Evolutionary conservation across 2,888 invertebrate genomes (phyloP).

Genomic region (Nomada goodeniana): DNA sequence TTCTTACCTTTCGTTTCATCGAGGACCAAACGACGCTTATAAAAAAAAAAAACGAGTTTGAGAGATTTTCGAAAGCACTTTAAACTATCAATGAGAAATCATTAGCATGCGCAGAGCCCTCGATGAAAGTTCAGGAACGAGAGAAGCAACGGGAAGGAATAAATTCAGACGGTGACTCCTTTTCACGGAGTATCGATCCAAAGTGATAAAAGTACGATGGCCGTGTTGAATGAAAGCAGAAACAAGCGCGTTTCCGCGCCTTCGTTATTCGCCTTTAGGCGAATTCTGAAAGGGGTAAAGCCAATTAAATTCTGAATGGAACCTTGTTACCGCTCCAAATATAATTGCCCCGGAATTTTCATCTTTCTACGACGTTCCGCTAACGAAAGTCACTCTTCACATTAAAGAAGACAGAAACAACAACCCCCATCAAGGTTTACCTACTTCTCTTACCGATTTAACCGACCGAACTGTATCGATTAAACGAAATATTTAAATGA

Average conservation of each 20-base stretch:
- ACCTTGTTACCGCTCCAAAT: constrained; percentile 37
- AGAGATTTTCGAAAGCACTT: constrained; percentile 7
- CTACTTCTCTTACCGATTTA: not conserved
- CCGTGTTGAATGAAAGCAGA: constrained; percentile 26
- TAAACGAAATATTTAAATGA: not conserved
- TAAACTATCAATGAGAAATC: constrained; percentile 22
- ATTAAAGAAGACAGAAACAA: not conserved
- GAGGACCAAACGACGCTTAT: not conserved
- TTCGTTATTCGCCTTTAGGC: constrained; percentile 27
- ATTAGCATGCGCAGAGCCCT: constrained; percentile 2
- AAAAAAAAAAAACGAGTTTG: not conserved
- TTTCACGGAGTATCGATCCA: constrained; percentile 38
- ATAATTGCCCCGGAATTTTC: constrained; percentile 34
- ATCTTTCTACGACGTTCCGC: constrained; percentile 7
- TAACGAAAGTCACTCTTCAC: constrained; percentile 13
- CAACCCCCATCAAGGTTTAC: not conserved
- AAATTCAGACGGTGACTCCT: constrained; percentile 4
- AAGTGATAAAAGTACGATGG: not conserved
- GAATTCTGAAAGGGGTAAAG: constrained; percentile 34
- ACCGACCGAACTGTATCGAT: not conserved
- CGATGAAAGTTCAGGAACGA: not conserved
- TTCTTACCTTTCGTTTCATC: not conserved
- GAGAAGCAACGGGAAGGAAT: not conserved
- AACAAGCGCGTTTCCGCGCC: not conserved
- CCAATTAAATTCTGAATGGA: constrained; percentile 52